Conservation (phyloP, 2,113 vertebrate species). For the Procavia capensis region DNA sequence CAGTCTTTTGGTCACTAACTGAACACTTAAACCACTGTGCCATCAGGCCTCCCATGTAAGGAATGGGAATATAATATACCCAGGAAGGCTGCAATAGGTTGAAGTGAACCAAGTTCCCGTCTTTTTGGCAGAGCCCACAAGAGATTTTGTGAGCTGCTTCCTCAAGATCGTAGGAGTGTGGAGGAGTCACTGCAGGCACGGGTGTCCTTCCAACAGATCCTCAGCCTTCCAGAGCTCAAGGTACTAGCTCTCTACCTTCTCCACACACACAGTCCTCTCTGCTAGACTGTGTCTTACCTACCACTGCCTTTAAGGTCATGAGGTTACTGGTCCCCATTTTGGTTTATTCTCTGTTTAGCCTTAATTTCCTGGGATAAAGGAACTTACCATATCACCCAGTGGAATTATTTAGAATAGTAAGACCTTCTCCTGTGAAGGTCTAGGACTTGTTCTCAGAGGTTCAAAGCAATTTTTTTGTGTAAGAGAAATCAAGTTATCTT, state of each 20-base stretch:
- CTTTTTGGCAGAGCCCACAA: slow-evolving; percentile 92
- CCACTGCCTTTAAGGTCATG: neutral
- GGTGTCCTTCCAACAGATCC: slow-evolving; percentile 87
- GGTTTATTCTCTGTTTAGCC: neutral
- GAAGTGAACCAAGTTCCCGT: neutral
- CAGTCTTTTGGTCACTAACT: too few species aligned
- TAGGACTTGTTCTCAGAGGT: neutral
- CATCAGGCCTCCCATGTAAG: neutral
- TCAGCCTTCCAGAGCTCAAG: slow-evolving; percentile 94
- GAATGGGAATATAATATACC: neutral
- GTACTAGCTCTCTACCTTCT: slow-evolving; percentile 79
- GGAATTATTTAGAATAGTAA: neutral
- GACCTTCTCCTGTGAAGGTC: neutral
- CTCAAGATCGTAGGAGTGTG: slow-evolving; percentile 84
- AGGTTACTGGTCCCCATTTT: neutral
- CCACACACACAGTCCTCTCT: neutral
- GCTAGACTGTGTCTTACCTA: neutral
- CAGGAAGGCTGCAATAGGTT: neutral
- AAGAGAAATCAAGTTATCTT: neutral
- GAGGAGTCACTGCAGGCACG: slow-evolving; percentile 69
- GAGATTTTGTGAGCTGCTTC: slow-evolving; percentile 92
- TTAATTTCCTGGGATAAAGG: neutral
- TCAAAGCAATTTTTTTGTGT: neutral
- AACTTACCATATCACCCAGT: neutral
- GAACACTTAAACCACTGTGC: too few species aligned